Conservation (phyloP, 2,113 vertebrate species). For the Felis chaus region DNA sequence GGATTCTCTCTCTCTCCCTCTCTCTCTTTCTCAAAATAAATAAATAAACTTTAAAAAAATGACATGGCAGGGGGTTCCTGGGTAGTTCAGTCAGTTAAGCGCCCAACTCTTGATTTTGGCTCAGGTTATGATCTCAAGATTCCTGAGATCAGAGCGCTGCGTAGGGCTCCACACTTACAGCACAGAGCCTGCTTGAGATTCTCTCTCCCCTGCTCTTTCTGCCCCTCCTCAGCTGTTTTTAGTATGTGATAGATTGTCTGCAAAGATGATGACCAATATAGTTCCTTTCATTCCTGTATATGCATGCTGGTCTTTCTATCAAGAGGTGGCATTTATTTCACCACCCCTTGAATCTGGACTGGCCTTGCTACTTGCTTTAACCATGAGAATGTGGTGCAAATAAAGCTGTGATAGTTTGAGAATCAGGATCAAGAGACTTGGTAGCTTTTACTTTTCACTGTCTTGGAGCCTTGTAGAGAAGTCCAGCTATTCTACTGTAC, state of each 20-base stretch:
- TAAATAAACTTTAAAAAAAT: too few relatives aligned
- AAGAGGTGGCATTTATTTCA: background rate
- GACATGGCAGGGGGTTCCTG: too few relatives aligned
- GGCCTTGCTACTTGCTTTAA: slow-evolving; percentile 29
- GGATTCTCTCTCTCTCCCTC: too few relatives aligned
- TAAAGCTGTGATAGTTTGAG: background rate
- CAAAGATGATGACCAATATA: background rate
- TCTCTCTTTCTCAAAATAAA: too few relatives aligned
- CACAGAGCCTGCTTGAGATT: too few relatives aligned
- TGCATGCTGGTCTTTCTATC: background rate
- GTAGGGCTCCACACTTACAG: too few relatives aligned
- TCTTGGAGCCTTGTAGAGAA: background rate
- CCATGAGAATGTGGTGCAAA: background rate
- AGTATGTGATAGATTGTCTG: background rate
- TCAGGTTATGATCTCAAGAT: too few relatives aligned
- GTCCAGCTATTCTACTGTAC: background rate
- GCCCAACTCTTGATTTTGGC: too few relatives aligned
- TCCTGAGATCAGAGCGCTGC: too few relatives aligned
- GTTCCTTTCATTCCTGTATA: background rate
- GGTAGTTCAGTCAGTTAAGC: too few relatives aligned
- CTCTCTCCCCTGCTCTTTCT: too few relatives aligned
- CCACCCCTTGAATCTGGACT: background rate
- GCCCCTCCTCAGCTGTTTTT: background rate
- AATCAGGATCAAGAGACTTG: background rate
- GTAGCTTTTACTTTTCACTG: background rate